These are phyloP conservation scores for Cybosia mesomella DNA, from an alignment of 2,888 invertebrate species.

Conservation along the genomic window DNA sequence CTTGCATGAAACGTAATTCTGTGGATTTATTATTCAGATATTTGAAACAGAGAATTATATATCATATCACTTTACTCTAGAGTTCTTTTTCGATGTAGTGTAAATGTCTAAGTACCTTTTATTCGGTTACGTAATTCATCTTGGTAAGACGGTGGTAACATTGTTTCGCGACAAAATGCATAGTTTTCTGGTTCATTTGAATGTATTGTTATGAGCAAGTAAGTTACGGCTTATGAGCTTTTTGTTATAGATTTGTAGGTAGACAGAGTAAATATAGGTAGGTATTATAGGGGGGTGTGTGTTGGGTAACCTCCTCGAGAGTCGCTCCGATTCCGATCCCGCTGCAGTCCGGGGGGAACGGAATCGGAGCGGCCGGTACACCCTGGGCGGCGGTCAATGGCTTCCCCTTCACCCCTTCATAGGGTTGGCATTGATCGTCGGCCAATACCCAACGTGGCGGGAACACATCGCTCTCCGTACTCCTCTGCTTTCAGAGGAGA, in stretches of 20 bases:
- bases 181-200: background rate
- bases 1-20: background rate
- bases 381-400: no score
- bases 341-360: no score
- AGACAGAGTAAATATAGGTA: no score
- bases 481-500: no score
- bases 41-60: background rate
- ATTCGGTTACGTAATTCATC: constrained; percentile 1
- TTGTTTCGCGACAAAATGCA: background rate
- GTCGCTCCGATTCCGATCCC: no score
- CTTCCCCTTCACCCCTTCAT: no score
- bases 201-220: constrained; percentile 3
- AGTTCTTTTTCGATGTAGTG: background rate
- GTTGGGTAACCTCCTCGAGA: no score
- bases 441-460: no score
- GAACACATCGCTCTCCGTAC: no score
- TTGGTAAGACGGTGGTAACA: background rate
- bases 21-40: background rate
- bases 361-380: no score
- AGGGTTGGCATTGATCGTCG: no score
- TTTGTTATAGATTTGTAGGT: background rate
- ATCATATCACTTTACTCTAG: background rate
- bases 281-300: no score
- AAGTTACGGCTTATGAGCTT: background rate
- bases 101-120: background rate